These are phyloP conservation scores for Anableps anableps DNA, from an alignment of 2,797 vertebrate genomes.

Conservation along the genomic window DNA sequence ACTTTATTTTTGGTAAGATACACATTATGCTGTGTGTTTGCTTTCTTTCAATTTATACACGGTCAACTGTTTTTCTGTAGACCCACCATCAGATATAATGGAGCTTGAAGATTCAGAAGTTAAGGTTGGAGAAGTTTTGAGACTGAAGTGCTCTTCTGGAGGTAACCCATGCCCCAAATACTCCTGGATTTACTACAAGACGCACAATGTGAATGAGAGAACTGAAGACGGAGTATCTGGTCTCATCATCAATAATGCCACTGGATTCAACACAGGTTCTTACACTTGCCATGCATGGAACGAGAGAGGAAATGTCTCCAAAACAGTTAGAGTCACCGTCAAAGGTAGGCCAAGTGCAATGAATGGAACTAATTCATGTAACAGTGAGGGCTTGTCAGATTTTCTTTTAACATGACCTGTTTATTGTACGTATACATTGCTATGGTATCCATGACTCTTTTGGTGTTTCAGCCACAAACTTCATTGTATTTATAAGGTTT, in stretches of 20 bases:
- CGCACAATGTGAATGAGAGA: constrained; percentile 50
- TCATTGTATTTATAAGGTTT: background rate
- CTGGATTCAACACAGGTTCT: constrained; percentile 57
- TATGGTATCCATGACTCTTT: background rate
- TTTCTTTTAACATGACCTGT: background rate
- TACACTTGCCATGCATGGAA: constrained; percentile 70
- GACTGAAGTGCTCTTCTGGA: constrained; percentile 64
- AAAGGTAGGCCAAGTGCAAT: constrained; percentile 57
- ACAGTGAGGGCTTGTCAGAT: background rate
- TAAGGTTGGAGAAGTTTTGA: constrained; percentile 37
- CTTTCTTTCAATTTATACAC: background rate
- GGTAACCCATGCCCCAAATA: constrained; percentile 65
- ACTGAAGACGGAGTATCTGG: constrained; percentile 63
- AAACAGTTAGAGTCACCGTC: constrained; percentile 61
- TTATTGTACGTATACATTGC: background rate
- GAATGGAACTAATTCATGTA: background rate
- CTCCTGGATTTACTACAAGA: constrained; percentile 57
- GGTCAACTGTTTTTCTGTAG: constrained; percentile 45
- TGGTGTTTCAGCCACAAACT: background rate
- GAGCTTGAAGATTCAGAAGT: constrained; percentile 67
- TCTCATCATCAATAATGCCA: constrained; percentile 56
- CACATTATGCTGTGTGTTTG: background rate
- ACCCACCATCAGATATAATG: constrained; percentile 61
- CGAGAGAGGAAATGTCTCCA: constrained; percentile 28
- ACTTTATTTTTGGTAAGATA: background rate